Evolutionary conservation across 2,113 vertebrate species (phyloP).

Genomic region (Carettochelys insculpta): DNA sequence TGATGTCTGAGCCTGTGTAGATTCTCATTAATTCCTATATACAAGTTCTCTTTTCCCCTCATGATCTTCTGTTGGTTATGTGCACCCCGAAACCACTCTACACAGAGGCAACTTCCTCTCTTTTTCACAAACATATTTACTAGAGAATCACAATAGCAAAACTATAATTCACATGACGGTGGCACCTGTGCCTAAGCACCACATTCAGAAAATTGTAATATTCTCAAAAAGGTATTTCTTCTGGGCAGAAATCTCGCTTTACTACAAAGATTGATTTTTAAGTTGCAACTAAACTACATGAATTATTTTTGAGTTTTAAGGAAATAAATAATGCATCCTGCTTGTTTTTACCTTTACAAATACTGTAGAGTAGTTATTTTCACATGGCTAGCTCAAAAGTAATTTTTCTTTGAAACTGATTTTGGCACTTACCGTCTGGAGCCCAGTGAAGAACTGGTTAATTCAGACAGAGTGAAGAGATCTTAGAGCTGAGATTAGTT

Average conservation of each 20-base stretch:
- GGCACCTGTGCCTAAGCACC: conserved; percentile 11
- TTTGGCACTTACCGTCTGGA: neutral
- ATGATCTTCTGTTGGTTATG: neutral
- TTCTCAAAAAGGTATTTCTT: conserved; percentile 27
- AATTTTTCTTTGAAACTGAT: neutral
- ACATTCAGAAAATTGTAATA: neutral
- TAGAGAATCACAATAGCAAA: conserved; percentile 2
- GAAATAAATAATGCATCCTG: rapidly evolving
- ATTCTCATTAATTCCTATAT: neutral
- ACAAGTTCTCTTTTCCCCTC: neutral
- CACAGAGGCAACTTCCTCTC: neutral
- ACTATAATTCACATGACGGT: neutral
- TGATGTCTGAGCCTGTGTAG: neutral
- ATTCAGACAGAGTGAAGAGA: neutral
- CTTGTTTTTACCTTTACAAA: neutral
- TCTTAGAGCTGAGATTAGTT: neutral
- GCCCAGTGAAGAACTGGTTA: neutral
- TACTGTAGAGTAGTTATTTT: neutral
- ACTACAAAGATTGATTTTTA: neutral
- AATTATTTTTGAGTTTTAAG: neutral
- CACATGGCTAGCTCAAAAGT: neutral
- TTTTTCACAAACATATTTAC: conserved; percentile 22
- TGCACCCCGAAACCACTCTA: conserved; percentile 15
- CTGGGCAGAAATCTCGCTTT: neutral
- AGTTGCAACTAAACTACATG: neutral